Base-by-base conservation (phyloP, 2,888 invertebrate species). In the Stenodera caucasica region DNA sequence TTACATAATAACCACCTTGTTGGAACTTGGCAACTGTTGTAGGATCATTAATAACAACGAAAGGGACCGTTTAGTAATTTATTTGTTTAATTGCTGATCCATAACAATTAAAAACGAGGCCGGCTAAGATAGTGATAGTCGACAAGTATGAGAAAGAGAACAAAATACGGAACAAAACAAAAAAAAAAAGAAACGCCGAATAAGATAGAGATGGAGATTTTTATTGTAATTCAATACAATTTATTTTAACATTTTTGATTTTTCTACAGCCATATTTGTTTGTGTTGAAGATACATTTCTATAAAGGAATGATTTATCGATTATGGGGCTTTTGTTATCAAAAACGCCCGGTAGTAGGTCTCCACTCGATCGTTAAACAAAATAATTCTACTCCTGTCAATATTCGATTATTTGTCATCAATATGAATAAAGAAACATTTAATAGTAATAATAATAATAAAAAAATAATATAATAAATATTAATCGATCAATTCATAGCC, bases 1-100 rank as follows among this genome's bases (percentile, higher is more conserved):
- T 82, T 82, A 81, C 80, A 80, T 82, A 82, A 82, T 82, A 80
- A 82, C 80, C 78, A 79, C 79, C 77, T 80, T 79, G 73, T 71
- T 73, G 70, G 69, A 69, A 72, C 71, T 75, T 69, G 71, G 79
- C 79, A 80, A 80, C 80, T 77, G 81, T 78, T 79, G 77, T 76
- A 69, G 75, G 74, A 77, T 78, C 80, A 81, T 80, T 80, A 80
- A 81, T 81, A 81, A 79, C 75, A 74, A 73, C 73, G 76, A 77
- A 75, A 74, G 77, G 74, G 77, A 74, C 78, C 77, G 78, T 79
- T 80, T 79, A 79, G 78, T 80, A 80, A 81, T 80, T 80, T 81
- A 81, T 81, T 81, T 81, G 80, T 80, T 81, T 80, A 81, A 81
- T 81, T 81, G 79, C 78, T 78, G 79, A 80, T 80, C 79, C 79